Conservation (phyloP, 2,113 vertebrate genomes). For the Podarcis raffonei region DNA sequence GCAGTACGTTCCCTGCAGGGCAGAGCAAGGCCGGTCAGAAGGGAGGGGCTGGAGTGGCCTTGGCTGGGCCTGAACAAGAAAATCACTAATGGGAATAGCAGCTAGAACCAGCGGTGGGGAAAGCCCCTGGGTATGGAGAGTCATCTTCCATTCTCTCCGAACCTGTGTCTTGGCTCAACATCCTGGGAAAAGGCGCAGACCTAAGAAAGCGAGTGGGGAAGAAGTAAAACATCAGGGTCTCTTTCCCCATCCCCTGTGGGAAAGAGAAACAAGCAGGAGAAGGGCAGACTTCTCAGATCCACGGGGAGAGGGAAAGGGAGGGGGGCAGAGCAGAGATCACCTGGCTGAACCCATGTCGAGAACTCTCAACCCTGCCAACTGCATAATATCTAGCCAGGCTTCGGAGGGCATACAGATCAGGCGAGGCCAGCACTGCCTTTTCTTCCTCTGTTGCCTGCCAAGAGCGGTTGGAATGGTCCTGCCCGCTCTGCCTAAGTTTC, state of each 20-base stretch:
- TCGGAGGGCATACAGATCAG: accelerated
- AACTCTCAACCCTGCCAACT: neutral
- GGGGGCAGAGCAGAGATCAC: too few species aligned
- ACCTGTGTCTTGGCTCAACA: neutral
- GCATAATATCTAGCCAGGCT: neutral
- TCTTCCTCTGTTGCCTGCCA: neutral
- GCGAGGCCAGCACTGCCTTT: neutral
- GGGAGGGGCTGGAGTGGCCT: too few species aligned
- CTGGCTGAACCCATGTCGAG: neutral
- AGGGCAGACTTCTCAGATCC: neutral
- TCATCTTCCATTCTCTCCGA: accelerated
- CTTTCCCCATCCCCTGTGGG: too few species aligned
- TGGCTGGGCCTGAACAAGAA: neutral
- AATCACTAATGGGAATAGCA: too few species aligned
- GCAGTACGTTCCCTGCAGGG: neutral
- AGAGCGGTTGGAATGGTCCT: too few species aligned
- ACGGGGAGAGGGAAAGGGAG: neutral
- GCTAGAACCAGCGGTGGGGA: too few species aligned
- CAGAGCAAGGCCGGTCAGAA: neutral
- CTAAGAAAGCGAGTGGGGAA: neutral
- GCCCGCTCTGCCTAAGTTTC: neutral
- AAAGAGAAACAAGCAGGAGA: neutral
- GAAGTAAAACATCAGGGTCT: neutral
- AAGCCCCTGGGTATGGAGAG: accelerated
- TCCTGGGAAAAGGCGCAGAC: neutral